Base-by-base conservation (phyloP, 2,888 invertebrate species). In the Notodonta ziczac region DNA sequence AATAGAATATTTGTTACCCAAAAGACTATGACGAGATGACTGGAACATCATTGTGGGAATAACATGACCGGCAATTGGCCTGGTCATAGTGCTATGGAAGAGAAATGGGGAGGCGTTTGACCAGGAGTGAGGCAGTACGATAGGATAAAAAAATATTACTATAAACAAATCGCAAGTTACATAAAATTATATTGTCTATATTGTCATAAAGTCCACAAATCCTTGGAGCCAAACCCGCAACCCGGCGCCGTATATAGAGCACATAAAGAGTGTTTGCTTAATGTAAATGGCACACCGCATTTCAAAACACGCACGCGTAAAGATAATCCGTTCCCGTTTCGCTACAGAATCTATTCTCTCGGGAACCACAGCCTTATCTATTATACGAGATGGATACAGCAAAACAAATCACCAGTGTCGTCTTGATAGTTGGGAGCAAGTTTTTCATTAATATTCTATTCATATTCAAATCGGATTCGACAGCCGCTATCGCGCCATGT, bases 391-490 rank as follows among this genome's bases (percentile, higher is more conserved):
- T 4, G 32, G 32, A 52, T 52, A 52, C 52, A 66, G 61, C 70
- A 68, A 82, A 85, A 85, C 83, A 86, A 85, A 83, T 78, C 76
- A 73, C 66, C 69, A 65, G 65, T 72, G 67, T 78, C 66, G 51
- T 67, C 75, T 81, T 78, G 73, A 83, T 84, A 85, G 82, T 83
- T 75, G 74, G 72, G 79, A 76, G 78, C 81, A 88, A 89, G 87
- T 88, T 87, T 89, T 88, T 87, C 89, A 90, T 91, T 90, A 91
- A 88, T 88, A 90, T 92, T 90, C 89, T 77, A 87, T 90, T 88
- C 91, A 89, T 91, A 91, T 92, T 91, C 89, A 91, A 91, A 91
- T 91, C 83, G 83, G 84, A 86, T 86, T 87, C 86, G 87, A 83
- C 85, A 81, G 84, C 84, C 85, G 87, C 87, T 91, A 90, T 89